Evolutionary conservation across 2,888 invertebrate genomes (phyloP), one percentile per base, ranked within the genome.

Genomic region (Tipula lateralis): DNA sequence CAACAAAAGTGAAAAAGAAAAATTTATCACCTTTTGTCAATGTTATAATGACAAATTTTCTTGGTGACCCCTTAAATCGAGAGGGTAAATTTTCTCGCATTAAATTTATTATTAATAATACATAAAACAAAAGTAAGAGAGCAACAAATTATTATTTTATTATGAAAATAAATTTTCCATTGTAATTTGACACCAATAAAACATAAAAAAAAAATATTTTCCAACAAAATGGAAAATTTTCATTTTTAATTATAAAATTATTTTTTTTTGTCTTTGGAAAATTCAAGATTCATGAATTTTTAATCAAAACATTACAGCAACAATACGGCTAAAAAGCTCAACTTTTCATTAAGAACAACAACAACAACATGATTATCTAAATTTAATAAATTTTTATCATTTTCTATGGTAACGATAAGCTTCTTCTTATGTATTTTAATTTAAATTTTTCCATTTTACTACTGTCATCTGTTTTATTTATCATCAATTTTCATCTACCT

Each of bases 381-480:
- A 66, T 24, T 66, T 66, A 66, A 66, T 66, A 66, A 66, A 66
- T 66, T 66, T 66, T 66, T 66, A 24, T 66, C 24, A 66, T 66
- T 66, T 24, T 7, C 24, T 9, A 66, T 66, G 66, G 66, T 24
- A 66, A 66, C 24, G 7, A 9, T 66, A 24, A 66, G 12, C 66
- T 66, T 66, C 66, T 12, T 66, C 66, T 66, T 66, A 66, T 66
- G 24, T 24, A n/a, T 66, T 66, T 24, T 66, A 66, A 66, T 66
- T 66, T 66, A 66, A 66, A 50, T 50, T 50, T 66, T 24, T 66
- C 24, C 24, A 66, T 66, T 66, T 66, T 66, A 66, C 24, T 66
- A 66, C 66, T 66, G 66, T 66, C 66, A 66, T 66, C 66, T 66
- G 66, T 66, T 66, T 66, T 66, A 66, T 66, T 66, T 66, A 66